Evolutionary conservation across 2,113 vertebrate genomes (phyloP).

Genomic region (Microcebus ravelobensis): DNA sequence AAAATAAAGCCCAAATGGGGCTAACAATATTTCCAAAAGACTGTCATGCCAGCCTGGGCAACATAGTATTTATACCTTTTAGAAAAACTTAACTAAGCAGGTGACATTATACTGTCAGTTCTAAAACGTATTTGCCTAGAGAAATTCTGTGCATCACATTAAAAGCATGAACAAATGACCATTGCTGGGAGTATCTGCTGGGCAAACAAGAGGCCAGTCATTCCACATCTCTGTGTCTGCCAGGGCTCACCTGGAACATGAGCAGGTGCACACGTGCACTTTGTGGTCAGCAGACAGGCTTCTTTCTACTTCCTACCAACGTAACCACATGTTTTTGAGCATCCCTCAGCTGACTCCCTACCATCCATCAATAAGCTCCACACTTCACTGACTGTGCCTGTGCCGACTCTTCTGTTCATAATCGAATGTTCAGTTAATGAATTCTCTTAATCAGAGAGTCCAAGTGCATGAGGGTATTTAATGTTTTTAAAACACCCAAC

Average conservation of each 20-base stretch:
- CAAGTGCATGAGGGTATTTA: background rate
- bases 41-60: background rate
- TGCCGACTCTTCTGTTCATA: slow-evolving; percentile 21
- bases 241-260: rapidly evolving
- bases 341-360: background rate
- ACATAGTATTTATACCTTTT: background rate
- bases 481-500: slow-evolving; percentile 59
- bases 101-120: background rate
- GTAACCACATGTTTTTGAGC: background rate
- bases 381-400: background rate
- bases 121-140: background rate
- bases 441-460: slow-evolving; percentile 51
- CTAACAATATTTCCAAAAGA: background rate
- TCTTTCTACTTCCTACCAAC: background rate
- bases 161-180: background rate
- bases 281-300: background rate
- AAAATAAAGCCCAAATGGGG: background rate
- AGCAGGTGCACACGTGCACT: background rate
- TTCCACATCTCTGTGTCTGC: background rate
- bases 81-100: background rate
- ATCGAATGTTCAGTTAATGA: slow-evolving; percentile 66
- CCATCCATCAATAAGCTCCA: background rate
- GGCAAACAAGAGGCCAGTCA: background rate
- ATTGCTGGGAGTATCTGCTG: background rate
- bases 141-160: background rate